phyloP scores from a whole-genome alignment of 92 coral and sea anemone species.

The Zoanthus gigantus region DNA sequence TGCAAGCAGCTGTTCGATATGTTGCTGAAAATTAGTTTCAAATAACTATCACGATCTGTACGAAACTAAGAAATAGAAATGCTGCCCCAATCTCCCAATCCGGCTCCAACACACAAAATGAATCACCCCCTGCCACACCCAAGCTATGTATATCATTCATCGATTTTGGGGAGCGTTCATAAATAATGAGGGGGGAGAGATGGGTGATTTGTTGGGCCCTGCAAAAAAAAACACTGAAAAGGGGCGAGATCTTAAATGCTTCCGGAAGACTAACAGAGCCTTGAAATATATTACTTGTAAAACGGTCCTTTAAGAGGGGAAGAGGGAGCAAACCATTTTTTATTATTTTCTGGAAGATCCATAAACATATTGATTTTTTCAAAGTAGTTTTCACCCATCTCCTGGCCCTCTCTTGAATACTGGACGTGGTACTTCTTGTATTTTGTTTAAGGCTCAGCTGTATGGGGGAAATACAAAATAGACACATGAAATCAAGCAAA shows the following conservation, averaged over 20 bases:
- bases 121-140: constrained; percentile 27
- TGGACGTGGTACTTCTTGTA: neutral
- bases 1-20: constrained; percentile 55
- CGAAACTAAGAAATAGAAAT: constrained; percentile 21
- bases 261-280: constrained; percentile 17
- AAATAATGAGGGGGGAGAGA: constrained; percentile 30
- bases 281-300: neutral
- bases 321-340: neutral
- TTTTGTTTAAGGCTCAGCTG: constrained; percentile 4
- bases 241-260: constrained; percentile 39
- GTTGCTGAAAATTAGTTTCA: constrained; percentile 49
- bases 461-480: constrained; percentile 28
- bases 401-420: constrained; percentile 11
- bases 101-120: constrained; percentile 16
- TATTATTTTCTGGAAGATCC: constrained; percentile 19
- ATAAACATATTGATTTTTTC: constrained; percentile 21
- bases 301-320: neutral
- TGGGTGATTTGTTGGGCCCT: constrained; percentile 5
- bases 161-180: constrained; percentile 21
- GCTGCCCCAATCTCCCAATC: constrained; percentile 4
- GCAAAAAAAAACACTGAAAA: constrained; percentile 9
- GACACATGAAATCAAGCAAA: constrained; percentile 22
- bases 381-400: constrained; percentile 12
- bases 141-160: neutral
- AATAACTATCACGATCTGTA: constrained; percentile 31